These are phyloP conservation scores for Oncorhynchus keta DNA, from an alignment of 2,113 vertebrate species.

Conservation along the genomic window DNA sequence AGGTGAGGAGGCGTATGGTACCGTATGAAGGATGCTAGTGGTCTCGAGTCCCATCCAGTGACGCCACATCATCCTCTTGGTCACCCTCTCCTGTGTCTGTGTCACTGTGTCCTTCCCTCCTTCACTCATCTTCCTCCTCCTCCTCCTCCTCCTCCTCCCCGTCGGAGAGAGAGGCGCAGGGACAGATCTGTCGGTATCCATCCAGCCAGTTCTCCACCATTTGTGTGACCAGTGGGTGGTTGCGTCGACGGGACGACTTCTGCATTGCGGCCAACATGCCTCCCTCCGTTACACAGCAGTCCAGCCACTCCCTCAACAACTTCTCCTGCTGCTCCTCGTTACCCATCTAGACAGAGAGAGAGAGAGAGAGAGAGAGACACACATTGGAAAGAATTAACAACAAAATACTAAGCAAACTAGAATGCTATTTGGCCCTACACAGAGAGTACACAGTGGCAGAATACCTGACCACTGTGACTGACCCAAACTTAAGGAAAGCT, in stretches of 20 bases:
- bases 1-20: too few relatives aligned
- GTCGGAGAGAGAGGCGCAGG: conserved; percentile 89
- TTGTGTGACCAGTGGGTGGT: conserved; percentile 93
- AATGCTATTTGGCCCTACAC: too few relatives aligned
- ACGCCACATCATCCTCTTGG: too few relatives aligned
- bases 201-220: conserved; percentile 99
- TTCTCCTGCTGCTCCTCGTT: conserved; percentile 97
- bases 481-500: too few relatives aligned
- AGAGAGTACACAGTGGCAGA: too few relatives aligned
- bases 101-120: conserved; percentile 71
- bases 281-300: conserved; percentile 97
- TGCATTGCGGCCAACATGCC: conserved; percentile 93
- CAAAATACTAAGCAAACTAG: too few relatives aligned
- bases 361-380: too few relatives aligned
- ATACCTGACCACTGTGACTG: too few relatives aligned
- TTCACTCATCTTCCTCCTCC: conserved; percentile 93
- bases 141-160: conserved; percentile 97
- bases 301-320: conserved; percentile 93
- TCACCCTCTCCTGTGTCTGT: too few relatives aligned
- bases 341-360: conserved; percentile 77
- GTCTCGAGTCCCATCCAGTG: too few relatives aligned
- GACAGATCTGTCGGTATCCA: conserved; percentile 92
- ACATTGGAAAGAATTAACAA: too few relatives aligned
- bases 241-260: conserved; percentile 91
- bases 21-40: too few relatives aligned